These are phyloP conservation scores for Neopelma chrysocephalum DNA, from an alignment of 2,797 vertebrate species.

Conservation along the genomic window DNA sequence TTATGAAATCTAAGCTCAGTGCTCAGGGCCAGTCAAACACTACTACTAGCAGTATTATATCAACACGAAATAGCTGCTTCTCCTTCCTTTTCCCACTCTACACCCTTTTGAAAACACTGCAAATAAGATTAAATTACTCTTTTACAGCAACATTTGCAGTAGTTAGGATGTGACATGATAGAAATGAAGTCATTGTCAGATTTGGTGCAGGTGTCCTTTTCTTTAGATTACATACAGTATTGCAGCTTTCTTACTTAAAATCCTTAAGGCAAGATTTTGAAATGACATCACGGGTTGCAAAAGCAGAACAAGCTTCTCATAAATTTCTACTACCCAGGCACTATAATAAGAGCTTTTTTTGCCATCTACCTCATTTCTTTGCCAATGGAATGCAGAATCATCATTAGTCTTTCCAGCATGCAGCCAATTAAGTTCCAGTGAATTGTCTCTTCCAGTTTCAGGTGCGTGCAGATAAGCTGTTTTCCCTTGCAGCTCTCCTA, in stretches of 20 bases:
- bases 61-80: not conserved
- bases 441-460: conserved; percentile 57
- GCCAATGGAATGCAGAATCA: conserved; percentile 55
- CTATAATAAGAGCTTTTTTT: conserved; percentile 41
- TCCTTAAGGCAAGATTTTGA: not conserved
- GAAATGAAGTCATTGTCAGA: not conserved
- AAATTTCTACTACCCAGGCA: conserved; percentile 37
- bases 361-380: conserved; percentile 51
- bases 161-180: not conserved
- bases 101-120: not conserved
- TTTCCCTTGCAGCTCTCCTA: conserved; percentile 49
- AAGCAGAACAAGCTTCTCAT: conserved; percentile 34
- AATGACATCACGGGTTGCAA: conserved; percentile 31
- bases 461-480: conserved; percentile 56
- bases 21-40: not conserved
- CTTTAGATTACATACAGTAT: not conserved
- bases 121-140: conserved; percentile 12
- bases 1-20: not conserved
- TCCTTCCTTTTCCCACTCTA: not conserved
- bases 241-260: conserved; percentile 31
- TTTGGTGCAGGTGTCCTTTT: not conserved
- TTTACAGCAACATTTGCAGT: not conserved
- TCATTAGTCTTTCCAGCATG: conserved; percentile 59
- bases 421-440: conserved; percentile 61
- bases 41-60: not conserved